A percentile compares a stretch with the other conserved stretches of the same genome.
Conservation (phyloP, 2,797 vertebrate species). For the Brachyalestes nurse region DNA sequence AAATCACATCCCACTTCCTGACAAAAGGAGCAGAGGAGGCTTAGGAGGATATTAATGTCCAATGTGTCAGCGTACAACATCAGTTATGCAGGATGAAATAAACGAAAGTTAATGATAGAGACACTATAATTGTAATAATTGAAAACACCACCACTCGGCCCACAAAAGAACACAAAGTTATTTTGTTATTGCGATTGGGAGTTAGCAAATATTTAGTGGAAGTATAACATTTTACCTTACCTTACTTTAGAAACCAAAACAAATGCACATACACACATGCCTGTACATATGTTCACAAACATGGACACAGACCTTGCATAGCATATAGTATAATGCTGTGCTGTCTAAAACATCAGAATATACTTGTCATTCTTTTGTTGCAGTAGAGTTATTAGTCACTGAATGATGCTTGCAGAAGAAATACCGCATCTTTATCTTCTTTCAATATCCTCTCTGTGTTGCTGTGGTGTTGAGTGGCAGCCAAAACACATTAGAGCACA, state of each 20-base stretch:
- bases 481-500: conserved; percentile 84
- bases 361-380: conserved; percentile 53
- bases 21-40: conserved; percentile 87
- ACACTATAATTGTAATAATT: conserved; percentile 91
- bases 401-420: conserved; percentile 62
- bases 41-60: conserved; percentile 91
- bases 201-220: neutral
- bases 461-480: conserved; percentile 62
- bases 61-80: conserved; percentile 91
- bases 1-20: conserved; percentile 76
- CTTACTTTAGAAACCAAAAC: no score
- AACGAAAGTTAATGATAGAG: conserved; percentile 88
- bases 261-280: neutral
- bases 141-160: no score
- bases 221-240: no score
- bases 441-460: conserved; percentile 71
- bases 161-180: no score
- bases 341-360: conserved; percentile 34
- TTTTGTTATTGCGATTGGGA: conserved; percentile 16
- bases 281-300: conserved; percentile 1
- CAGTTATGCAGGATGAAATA: conserved; percentile 91
- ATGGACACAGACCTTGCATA: neutral
- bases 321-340: conserved; percentile 36
- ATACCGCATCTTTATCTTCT: conserved; percentile 62
- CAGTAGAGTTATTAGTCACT: conserved; percentile 53